phyloP scores from a whole-genome alignment of 2,888 invertebrate species.

The Microdon myrmicae region DNA sequence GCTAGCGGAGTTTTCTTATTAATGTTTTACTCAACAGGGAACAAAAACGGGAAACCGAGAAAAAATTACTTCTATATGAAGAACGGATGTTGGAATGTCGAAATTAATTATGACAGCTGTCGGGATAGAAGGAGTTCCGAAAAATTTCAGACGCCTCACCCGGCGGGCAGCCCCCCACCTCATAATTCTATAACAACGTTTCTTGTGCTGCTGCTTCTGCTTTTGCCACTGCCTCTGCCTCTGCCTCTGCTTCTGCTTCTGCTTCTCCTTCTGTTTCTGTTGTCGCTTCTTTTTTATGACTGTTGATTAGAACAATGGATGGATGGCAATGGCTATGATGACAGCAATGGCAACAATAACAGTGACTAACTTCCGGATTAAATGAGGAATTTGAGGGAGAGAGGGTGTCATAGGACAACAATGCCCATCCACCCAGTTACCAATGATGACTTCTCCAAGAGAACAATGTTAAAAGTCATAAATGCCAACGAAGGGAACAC shows the following conservation, averaged over 20 bases:
- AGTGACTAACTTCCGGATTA: too few species aligned
- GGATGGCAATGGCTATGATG: conserved; percentile 21
- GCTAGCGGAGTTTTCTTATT: conserved; percentile 12
- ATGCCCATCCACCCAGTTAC: conserved; percentile 23
- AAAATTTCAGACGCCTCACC: too few species aligned
- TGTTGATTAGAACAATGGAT: conserved; percentile 49
- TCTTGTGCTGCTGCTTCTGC: conserved; percentile 1
- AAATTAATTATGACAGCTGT: conserved; percentile 68
- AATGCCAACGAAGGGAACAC: conserved; percentile 5
- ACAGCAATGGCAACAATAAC: conserved; percentile 20
- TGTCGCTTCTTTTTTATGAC: conserved; percentile 1
- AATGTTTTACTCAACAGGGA: conserved; percentile 22
- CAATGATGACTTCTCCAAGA: conserved; percentile 27
- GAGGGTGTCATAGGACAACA: conserved; percentile 18
- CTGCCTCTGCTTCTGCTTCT: conserved; percentile 5
- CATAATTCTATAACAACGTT: conserved; percentile 36
- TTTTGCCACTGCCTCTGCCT: neutral
- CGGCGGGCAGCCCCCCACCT: conserved; percentile 13
- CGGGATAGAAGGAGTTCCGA: conserved; percentile 58
- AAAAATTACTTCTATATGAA: conserved; percentile 41
- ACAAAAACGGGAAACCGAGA: neutral
- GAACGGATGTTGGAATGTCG: conserved; percentile 59
- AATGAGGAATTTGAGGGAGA: conserved; percentile 4
- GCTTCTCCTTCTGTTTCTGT: neutral
- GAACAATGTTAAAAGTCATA: conserved; percentile 28